A percentile compares a stretch with the other conserved stretches of the same genome.
Evolutionary conservation across 2,797 vertebrate species (phyloP).

Genomic region (Anguilla megastoma): DNA sequence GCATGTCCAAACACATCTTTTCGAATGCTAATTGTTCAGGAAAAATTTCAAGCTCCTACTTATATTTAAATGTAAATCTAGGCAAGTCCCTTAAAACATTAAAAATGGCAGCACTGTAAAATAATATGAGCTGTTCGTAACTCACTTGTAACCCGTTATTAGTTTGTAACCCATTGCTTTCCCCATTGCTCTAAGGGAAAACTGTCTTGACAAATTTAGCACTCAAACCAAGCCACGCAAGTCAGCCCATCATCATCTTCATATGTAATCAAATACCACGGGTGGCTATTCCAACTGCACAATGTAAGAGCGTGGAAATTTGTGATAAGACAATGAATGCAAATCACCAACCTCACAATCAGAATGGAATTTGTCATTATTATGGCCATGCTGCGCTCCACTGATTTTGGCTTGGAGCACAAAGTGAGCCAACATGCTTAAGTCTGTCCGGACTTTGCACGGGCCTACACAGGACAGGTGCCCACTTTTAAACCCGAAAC

Average conservation of each 20-base stretch:
- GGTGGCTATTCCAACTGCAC: not conserved
- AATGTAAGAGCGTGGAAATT: constrained; percentile 16
- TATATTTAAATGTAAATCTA: not conserved
- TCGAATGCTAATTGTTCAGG: not conserved
- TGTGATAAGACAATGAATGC: constrained; percentile 29
- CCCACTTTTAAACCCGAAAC: constrained; percentile 51
- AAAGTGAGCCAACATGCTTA: not conserved
- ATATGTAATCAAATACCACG: constrained; percentile 6
- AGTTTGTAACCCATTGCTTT: not conserved
- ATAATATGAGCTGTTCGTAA: not conserved
- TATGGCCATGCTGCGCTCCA: not conserved
- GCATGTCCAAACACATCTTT: not conserved
- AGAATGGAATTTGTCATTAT: not conserved
- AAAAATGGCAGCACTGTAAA: not conserved
- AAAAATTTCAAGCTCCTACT: not conserved
- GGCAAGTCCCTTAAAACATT: not conserved
- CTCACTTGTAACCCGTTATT: not conserved
- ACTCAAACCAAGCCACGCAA: not conserved
- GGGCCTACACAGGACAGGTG: not conserved
- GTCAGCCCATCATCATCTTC: not conserved
- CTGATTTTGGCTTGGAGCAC: not conserved
- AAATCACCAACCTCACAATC: constrained; percentile 16
- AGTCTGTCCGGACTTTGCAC: constrained; percentile 16
- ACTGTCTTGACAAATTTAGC: not conserved
- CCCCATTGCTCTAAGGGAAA: not conserved